phyloP scores from a whole-genome alignment of 1,140 invertebrate species.

The Drosophila punjabiensis region DNA sequence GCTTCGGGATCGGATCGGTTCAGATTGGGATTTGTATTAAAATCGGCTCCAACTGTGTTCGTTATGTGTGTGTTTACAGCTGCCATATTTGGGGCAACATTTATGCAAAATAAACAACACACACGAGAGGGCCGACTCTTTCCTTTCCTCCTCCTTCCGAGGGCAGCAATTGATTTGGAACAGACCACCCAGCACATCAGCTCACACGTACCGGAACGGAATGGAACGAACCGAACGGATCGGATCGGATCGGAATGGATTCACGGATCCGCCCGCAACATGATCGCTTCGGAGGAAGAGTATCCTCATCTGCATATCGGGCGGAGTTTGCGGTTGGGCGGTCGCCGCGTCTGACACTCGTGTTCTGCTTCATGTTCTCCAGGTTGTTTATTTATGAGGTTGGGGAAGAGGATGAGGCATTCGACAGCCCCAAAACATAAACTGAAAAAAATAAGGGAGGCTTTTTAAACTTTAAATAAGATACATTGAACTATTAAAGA shows the following conservation, averaged over 20 bases:
- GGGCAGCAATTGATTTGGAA: conserved; percentile 80
- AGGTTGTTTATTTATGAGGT: conserved; percentile 79
- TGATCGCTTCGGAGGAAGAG: conserved; percentile 30
- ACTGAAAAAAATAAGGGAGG: background rate
- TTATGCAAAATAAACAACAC: conserved; percentile 81
- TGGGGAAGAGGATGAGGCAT: conserved; percentile 6
- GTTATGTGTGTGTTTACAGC: conserved; percentile 77
- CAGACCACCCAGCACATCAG: conserved; percentile 83
- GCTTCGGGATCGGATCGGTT: conserved; percentile 7
- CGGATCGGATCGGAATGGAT: conserved; percentile 8
- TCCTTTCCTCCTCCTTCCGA: conserved; percentile 44
- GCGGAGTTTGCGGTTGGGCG: conserved; percentile 36
- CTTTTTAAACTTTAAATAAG: no score
- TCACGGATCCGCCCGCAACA: conserved; percentile 38
- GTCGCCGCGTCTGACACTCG: conserved; percentile 63
- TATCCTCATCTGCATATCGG: conserved; percentile 69
- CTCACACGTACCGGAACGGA: conserved; percentile 80
- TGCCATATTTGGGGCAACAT: conserved; percentile 84
- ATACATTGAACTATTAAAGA: background rate
- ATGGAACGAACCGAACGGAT: conserved; percentile 53
- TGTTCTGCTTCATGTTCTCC: conserved; percentile 75
- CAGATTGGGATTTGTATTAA: conserved; percentile 20
- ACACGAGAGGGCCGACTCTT: conserved; percentile 11
- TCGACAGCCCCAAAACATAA: conserved; percentile 3
- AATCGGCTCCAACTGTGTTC: conserved; percentile 54